Percentiles rank a stretch among this genome's conserved stretches.
Evolutionary conservation across 2,797 vertebrate species (phyloP).

Genomic region (Cyprinella venusta): DNA sequence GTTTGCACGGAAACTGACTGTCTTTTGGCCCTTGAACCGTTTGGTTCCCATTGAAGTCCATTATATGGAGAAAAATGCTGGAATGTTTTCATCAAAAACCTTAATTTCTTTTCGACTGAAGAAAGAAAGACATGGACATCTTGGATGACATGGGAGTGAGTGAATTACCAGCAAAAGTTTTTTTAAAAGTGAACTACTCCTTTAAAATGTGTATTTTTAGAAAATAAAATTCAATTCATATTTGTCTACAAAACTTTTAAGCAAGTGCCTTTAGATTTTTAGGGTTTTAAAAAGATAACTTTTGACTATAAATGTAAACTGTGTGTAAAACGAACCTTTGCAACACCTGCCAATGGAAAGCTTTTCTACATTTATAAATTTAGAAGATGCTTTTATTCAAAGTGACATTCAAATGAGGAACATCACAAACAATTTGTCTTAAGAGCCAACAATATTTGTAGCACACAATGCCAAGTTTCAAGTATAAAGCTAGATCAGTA

Average conservation of each 20-base stretch:
- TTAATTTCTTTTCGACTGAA: too few relatives aligned
- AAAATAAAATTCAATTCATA: background rate
- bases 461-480: background rate
- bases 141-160: too few relatives aligned
- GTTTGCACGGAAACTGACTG: too few relatives aligned
- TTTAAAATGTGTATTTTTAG: background rate
- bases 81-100: too few relatives aligned
- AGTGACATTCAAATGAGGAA: background rate
- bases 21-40: too few relatives aligned
- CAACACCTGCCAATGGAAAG: background rate
- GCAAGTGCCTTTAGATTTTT: background rate
- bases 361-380: background rate
- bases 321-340: constrained; percentile 3
- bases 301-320: background rate
- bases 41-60: too few relatives aligned
- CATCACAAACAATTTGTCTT: background rate
- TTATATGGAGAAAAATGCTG: too few relatives aligned
- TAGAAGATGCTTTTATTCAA: constrained; percentile 9
- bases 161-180: too few relatives aligned
- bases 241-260: background rate
- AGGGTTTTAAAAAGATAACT: background rate
- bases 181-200: too few relatives aligned
- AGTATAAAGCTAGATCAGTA: background rate
- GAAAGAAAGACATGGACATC: too few relatives aligned
- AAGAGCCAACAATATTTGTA: constrained; percentile 1